phyloP scores from a whole-genome alignment of 2,113 vertebrate species.

The Sphyrna mokarran region DNA sequence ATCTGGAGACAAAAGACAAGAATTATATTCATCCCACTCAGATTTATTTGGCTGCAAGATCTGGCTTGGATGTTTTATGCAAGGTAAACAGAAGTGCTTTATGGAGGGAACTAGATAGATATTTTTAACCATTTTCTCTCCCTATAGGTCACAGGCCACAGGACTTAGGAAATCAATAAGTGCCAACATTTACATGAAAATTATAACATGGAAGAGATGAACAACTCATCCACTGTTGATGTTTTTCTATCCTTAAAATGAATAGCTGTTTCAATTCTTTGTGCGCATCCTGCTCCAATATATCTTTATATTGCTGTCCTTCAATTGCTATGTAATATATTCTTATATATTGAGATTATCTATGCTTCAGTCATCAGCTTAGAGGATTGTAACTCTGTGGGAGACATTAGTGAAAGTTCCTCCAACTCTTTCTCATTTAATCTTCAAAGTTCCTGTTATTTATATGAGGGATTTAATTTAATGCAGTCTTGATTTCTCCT shows the following conservation, averaged over 20 bases:
- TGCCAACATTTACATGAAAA: not conserved
- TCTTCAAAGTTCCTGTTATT: too few relatives aligned
- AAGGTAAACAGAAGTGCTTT: not conserved
- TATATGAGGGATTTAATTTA: too few relatives aligned
- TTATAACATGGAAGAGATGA: not conserved
- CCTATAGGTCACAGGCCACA: not conserved
- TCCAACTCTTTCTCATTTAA: too few relatives aligned
- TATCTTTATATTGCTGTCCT: not conserved
- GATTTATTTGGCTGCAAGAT: not conserved
- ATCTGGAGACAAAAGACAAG: not conserved
- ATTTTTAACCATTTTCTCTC: not conserved
- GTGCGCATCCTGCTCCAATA: not conserved
- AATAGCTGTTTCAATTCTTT: not conserved
- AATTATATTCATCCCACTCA: not conserved
- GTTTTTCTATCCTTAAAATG: not conserved
- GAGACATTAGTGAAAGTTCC: not conserved
- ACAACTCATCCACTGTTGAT: not conserved
- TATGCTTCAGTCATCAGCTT: not conserved
- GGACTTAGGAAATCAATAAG: not conserved
- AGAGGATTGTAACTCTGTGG: not conserved
- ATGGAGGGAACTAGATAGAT: not conserved
- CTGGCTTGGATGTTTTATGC: not conserved
- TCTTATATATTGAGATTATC: not conserved
- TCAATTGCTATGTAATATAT: not conserved
- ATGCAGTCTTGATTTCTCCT: too few relatives aligned